Evolutionary conservation across 2,113 vertebrate species (phyloP), one percentile per base, ranked within the genome.

Genomic region (Rallus limicola): DNA sequence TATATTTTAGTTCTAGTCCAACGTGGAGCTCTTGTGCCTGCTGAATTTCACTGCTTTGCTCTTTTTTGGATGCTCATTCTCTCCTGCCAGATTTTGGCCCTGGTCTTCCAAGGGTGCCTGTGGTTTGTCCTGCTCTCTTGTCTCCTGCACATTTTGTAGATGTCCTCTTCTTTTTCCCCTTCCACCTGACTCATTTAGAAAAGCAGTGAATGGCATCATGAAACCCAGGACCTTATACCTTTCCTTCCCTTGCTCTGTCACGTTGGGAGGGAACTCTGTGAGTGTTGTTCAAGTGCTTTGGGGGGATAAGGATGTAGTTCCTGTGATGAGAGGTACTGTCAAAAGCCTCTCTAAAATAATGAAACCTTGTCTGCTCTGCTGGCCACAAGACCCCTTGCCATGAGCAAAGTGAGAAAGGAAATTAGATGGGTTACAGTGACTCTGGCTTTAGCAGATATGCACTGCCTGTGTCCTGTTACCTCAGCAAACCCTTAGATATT

Each of bases 1-100:
- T 8, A 8, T 36, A 8, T 55, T 59, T 74, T 36, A 8, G 8
- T 23, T 90, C 52, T 18, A 36, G 19, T 28, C 26, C 44, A 6
- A 15, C 0, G 1, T 2, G 4, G 42, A 50, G 25, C 4, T 46
- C 24, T 40, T 75, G 17, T 46, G 10, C 31, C 20, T 53, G 14
- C 9, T 9, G 38, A 29, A 46, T 52, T 59, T 16, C 26, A 7
- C 10, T 21, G 33, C 5, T 0, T 4, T 16, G 44, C 17, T 9
- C 19, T 64, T 25, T 71, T 69, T n/a, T 3, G 18, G 56, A 5
- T 63, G 11, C 28, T 76, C 3, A 23, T 21, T 67, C 46, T 52
- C 16, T 36, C 1, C 16, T 31, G 10, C 24, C 9, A 69, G 31
- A 3, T 63, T 65, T 86, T 25, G 6, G 50, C 56, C 19, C 17